Percentiles rank a stretch among this genome's conserved stretches.
phyloP scores from a whole-genome alignment of 2,113 vertebrate species.

The Isurus oxyrinchus region DNA sequence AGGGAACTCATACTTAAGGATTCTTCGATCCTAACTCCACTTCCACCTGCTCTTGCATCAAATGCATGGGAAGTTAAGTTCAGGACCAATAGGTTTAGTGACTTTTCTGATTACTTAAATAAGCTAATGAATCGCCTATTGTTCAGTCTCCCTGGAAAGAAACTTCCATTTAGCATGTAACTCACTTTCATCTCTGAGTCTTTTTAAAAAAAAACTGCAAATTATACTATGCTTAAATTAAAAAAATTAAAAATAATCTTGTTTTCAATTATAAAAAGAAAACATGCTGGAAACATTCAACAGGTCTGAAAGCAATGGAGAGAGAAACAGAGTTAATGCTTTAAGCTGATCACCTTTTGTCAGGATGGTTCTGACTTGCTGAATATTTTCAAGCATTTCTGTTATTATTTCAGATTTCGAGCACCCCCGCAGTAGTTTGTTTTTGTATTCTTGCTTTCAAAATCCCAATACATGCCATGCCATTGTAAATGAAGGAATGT shows the following conservation, averaged over 20 bases:
- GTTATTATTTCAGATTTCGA: not conserved
- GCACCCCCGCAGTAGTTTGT: not conserved
- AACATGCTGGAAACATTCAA: not conserved
- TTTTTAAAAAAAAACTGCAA: not conserved
- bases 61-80: not conserved
- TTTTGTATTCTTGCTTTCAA: not conserved
- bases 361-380: too few relatives aligned
- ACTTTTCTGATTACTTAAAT: not conserved
- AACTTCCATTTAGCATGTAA: not conserved
- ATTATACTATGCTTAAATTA: not conserved
- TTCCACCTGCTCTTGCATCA: too few relatives aligned
- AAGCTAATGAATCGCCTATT: not conserved
- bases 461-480: not conserved
- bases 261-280: not conserved
- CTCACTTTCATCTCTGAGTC: not conserved
- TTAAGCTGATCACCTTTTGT: too few relatives aligned
- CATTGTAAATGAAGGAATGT: not conserved
- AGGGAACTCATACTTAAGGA: too few relatives aligned
- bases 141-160: not conserved
- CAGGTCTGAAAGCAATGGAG: not conserved
- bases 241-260: not conserved
- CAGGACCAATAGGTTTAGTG: not conserved
- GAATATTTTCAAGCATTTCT: not conserved
- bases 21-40: too few relatives aligned
- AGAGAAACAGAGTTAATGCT: not conserved